phyloP scores from a whole-genome alignment of 1,140 invertebrate genomes.

The Pseudomyrmex flavicornis region DNA sequence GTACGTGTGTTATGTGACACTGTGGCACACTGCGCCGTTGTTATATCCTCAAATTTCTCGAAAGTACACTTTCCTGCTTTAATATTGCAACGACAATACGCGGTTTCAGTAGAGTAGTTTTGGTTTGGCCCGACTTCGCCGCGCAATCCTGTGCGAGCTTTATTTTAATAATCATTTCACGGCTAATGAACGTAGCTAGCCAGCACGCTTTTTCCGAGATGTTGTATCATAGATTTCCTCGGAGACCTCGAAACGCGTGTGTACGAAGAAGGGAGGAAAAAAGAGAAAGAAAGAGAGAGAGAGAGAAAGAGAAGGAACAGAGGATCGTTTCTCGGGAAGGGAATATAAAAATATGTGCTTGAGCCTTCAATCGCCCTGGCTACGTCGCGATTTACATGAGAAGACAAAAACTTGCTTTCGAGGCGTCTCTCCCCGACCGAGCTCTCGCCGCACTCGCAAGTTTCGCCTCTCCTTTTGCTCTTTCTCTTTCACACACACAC shows the following conservation, averaged over 20 bases:
- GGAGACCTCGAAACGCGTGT: no score
- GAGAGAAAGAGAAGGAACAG: not conserved
- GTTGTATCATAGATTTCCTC: not conserved
- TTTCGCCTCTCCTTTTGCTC: slow-evolving; percentile 26
- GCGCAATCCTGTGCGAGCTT: not conserved
- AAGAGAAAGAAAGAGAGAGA: not conserved
- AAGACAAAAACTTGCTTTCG: slow-evolving; percentile 77
- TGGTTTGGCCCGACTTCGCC: not conserved
- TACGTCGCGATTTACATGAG: slow-evolving; percentile 77
- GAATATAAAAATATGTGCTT: slow-evolving; percentile 75
- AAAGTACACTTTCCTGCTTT: slow-evolving; percentile 28
- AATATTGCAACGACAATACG: slow-evolving; percentile 21
- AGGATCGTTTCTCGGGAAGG: slow-evolving; percentile 31
- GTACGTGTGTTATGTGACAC: no score
- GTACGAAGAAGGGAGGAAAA: not conserved
- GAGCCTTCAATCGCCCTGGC: slow-evolving; percentile 72
- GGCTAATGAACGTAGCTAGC: slow-evolving; percentile 17
- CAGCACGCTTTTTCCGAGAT: no score
- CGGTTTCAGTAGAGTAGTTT: slow-evolving; percentile 20
- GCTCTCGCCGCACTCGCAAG: slow-evolving; percentile 9
- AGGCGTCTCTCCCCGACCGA: slow-evolving; percentile 51
- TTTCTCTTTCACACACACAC: not conserved
- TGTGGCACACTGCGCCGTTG: not conserved
- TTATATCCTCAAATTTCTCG: not conserved
- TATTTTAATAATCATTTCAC: slow-evolving; percentile 30